These are phyloP conservation scores for Hyaena hyaena DNA, from an alignment of 2,113 vertebrate genomes.

Conservation along the genomic window DNA sequence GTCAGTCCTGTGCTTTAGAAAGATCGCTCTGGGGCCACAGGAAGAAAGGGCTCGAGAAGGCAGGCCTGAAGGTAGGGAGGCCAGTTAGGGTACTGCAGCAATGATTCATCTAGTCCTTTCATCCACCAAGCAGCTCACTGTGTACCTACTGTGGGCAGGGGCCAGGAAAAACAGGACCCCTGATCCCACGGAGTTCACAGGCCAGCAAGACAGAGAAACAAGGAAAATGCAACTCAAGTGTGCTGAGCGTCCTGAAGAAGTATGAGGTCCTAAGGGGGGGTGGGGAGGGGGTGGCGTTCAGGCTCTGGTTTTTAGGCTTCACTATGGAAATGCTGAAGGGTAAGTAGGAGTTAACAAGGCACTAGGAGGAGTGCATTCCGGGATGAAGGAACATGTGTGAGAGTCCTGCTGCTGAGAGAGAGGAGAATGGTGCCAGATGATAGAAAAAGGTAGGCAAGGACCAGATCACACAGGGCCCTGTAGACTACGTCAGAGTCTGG, in stretches of 20 bases:
- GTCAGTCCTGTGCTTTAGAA: conserved; percentile 70
- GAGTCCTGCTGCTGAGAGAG: neutral
- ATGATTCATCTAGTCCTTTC: neutral
- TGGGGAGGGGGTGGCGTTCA: neutral
- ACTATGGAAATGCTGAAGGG: conserved; percentile 17
- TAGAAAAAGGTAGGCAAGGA: conserved; percentile 25
- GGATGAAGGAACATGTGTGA: neutral
- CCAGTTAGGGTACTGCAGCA: neutral
- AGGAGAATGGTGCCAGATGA: neutral
- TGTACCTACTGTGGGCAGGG: conserved; percentile 11
- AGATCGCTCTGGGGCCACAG: neutral
- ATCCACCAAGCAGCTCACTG: neutral
- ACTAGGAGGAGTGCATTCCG: neutral
- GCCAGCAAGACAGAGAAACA: neutral
- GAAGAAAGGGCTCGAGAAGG: conserved; percentile 46
- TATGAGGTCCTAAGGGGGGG: neutral
- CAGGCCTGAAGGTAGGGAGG: neutral
- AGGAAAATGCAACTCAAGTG: neutral
- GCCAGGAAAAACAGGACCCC: neutral
- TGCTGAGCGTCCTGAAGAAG: neutral
- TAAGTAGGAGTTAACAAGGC: conserved; percentile 16
- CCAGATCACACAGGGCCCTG: neutral
- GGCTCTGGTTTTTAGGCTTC: conserved; percentile 27
- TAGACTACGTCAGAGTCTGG: neutral
- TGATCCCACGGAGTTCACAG: neutral